Evolutionary conservation across 1,140 invertebrate species (phyloP), one percentile per base, ranked within the genome.

Genomic region (Thaumatotibia leucotreta): DNA sequence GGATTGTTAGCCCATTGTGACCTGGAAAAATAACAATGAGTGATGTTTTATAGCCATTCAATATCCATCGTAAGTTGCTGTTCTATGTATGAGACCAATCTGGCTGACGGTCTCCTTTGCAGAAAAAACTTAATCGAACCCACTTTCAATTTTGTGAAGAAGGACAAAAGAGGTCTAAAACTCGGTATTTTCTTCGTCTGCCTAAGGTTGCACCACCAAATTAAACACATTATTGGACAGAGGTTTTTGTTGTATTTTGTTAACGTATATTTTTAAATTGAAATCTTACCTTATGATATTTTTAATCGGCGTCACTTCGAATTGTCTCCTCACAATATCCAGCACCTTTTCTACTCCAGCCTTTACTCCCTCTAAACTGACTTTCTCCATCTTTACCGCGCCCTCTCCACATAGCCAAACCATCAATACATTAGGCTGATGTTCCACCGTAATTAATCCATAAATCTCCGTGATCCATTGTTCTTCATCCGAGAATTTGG

Each of bases 1-100:
- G 93, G 92, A 88, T 97, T 95, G 0, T 87, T 91, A 54, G 88
- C 92, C 96, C 96, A 97, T 73, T 92, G 90, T 8, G 94, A 93
- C 69, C 95, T 95, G 80, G 65, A 83, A 92, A 80, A 50, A 70
- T 11, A n/a, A 52, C 39, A 35, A 61, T 23, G 22, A 3, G 2
- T 52, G 4, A 20, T 52, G 2, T 14, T 6, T 52, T 20, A 5
- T 9, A 2, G n/a, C n/a, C n/a, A n/a, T n/a, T n/a, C n/a, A n/a
- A n/a, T n/a, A n/a, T n/a, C n/a, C n/a, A n/a, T n/a, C n/a, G n/a
- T n/a, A n/a, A n/a, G n/a, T n/a, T n/a, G n/a, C n/a, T n/a, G n/a
- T n/a, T n/a, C n/a, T n/a, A n/a, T n/a, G n/a, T n/a, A n/a, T n/a
- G n/a, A n/a, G n/a, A n/a, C n/a, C n/a, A n/a, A n/a, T n/a, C n/a